Evolutionary conservation across 37 sponge, comb jelly and placozoan species (phyloP).

Genomic region (Geodia barretti): DNA sequence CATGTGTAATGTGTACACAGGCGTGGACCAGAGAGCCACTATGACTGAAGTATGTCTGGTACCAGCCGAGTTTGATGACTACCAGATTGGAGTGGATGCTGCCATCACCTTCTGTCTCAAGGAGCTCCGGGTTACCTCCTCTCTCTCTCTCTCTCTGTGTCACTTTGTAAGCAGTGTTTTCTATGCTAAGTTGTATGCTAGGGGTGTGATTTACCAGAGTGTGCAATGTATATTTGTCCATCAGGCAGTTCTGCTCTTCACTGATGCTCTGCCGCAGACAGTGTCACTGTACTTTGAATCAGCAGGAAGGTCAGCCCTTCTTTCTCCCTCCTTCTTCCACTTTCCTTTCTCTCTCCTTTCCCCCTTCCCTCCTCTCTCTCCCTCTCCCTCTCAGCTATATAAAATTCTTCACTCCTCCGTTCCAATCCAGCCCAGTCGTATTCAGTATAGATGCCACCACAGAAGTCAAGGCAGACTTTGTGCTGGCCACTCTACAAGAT

Average conservation of each 20-base stretch:
- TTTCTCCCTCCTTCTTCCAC: no score
- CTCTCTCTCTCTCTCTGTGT: background rate
- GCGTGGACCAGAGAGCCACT: slow-evolving; percentile 24
- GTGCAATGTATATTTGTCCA: background rate
- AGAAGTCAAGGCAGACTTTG: slow-evolving; percentile 76
- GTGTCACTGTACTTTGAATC: slow-evolving; percentile 69
- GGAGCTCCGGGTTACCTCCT: slow-evolving; percentile 67
- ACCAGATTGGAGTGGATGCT: slow-evolving; percentile 52
- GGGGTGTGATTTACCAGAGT: no score
- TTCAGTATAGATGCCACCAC: slow-evolving; percentile 50
- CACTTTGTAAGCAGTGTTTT: background rate
- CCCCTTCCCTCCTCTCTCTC: no score
- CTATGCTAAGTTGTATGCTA: background rate
- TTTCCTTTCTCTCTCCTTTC: no score
- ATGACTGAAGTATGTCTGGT: slow-evolving; percentile 73
- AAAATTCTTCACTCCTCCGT: no score
- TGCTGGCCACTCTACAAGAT: slow-evolving; percentile 83
- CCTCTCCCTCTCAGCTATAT: no score
- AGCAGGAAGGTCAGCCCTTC: slow-evolving; percentile 82
- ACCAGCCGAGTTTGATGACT: slow-evolving; percentile 81
- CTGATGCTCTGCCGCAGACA: slow-evolving; percentile 52
- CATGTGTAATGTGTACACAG: no score
- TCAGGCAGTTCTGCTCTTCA: slow-evolving; percentile 79
- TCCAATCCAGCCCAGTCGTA: slow-evolving; percentile 80
- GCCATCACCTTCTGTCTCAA: slow-evolving; percentile 85